Evolutionary conservation across 2,888 invertebrate genomes (phyloP), one percentile per base, ranked within the genome.

Genomic region (Melanophora roralis): DNA sequence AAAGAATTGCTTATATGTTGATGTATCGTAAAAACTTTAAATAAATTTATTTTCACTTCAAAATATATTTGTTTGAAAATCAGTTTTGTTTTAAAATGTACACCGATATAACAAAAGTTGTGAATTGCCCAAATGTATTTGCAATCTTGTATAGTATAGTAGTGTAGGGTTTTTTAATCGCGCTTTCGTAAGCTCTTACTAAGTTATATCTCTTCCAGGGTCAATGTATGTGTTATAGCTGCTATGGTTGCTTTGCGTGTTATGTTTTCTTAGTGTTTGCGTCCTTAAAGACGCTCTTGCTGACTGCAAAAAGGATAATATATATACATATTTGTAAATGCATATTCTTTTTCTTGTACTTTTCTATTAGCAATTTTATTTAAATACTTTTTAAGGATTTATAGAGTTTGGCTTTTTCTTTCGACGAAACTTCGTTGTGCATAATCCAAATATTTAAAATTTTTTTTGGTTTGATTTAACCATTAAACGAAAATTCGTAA

Each of bases 311-410:
- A n/a, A n/a, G n/a, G n/a, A n/a, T n/a, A n/a, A n/a, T n/a, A n/a
- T n/a, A n/a, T n/a, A n/a, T n/a, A n/a, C n/a, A n/a, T n/a, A n/a
- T n/a, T n/a, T n/a, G n/a, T n/a, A n/a, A n/a, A n/a, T n/a, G n/a
- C n/a, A n/a, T n/a, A n/a, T 23, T 62, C 36, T 16, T 53, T 34
- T 45, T 55, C 43, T 55, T 32, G 21, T 62, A 43, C n/a, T 27
- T 27, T n/a, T n/a, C n/a, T 27, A 45, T 9, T 11, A 49, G 43
- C 12, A 27, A 49, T 27, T 62, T 57, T 57, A 71, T 77, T 76
- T 71, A 77, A 77, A 71, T 76, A 47, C 40, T 6, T 55, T 69
- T 76, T 69, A 40, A 64, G 49, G 49, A 76, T 64, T 69, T 76
- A 49, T 64, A 11, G 23, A 55, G 45, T 40, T 21, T 43, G 49